Percentiles rank a stretch among this genome's conserved stretches.
Conservation (phyloP, 2,113 vertebrate species). For the Peucedramus taeniatus region DNA sequence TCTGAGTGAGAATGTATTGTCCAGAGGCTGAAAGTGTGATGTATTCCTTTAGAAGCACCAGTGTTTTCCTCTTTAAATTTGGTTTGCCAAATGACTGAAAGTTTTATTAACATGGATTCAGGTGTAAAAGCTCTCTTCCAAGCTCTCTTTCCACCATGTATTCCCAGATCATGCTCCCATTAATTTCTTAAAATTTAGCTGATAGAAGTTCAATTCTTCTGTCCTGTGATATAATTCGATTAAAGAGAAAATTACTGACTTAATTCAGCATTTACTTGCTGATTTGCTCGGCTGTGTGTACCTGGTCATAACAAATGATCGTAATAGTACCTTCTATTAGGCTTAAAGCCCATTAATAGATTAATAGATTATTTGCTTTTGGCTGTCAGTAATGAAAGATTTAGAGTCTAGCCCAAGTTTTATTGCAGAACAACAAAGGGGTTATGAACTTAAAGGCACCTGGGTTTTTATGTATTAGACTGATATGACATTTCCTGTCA, state of each 20-base stretch:
- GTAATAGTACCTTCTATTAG: background rate
- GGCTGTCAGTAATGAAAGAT: background rate
- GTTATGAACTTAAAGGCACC: background rate
- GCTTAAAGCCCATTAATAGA: background rate
- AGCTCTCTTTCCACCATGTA: background rate
- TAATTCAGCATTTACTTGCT: background rate
- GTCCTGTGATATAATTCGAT: background rate
- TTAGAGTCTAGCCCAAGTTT: background rate
- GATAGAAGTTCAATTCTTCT: background rate
- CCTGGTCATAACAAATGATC: background rate
- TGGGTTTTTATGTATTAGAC: background rate
- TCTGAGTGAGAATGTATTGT: background rate
- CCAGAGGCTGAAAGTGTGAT: background rate
- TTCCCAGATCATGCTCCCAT: background rate
- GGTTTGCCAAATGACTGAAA: background rate
- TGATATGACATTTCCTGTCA: background rate
- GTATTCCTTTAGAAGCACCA: background rate
- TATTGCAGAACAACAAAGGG: background rate
- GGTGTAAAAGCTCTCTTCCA: background rate
- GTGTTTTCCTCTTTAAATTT: background rate
- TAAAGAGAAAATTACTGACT: background rate
- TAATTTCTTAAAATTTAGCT: background rate
- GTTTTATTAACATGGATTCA: background rate
- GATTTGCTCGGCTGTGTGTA: background rate
- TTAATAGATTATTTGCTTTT: conserved; percentile 13